A percentile compares a stretch with the other conserved stretches of the same genome.
phyloP scores from a whole-genome alignment of 1,140 invertebrate species.

The Bilobella aurantiaca region DNA sequence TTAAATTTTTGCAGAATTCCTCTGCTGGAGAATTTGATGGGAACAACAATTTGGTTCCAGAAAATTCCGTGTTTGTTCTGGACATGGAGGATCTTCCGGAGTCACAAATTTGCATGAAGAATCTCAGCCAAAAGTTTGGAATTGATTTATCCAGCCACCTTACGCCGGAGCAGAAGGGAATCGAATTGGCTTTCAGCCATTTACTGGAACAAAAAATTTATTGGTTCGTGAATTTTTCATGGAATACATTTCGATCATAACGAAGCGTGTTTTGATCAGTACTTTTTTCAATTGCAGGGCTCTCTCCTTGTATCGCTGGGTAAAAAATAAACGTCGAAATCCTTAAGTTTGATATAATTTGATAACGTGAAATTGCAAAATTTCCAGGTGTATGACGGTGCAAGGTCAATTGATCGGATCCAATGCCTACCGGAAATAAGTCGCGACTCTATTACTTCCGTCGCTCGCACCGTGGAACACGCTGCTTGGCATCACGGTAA shows the following conservation, averaged over 20 bases:
- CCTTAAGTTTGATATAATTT: too few species aligned
- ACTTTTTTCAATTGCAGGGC: background rate
- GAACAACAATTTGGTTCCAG: background rate
- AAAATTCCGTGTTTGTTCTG: background rate
- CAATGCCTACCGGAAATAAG: background rate
- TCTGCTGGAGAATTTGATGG: background rate
- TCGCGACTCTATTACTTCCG: background rate
- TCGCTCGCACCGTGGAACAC: background rate
- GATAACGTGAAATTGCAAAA: too few species aligned
- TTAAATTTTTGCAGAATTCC: too few species aligned
- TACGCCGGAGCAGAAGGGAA: background rate
- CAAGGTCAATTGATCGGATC: background rate
- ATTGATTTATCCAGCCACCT: background rate
- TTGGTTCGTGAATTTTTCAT: background rate
- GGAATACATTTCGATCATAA: background rate
- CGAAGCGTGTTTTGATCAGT: background rate
- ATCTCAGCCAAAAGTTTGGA: background rate
- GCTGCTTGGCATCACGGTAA: conserved; percentile 5
- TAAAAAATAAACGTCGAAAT: too few species aligned
- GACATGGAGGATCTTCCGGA: background rate
- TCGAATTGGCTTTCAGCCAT: background rate
- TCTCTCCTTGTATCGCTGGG: background rate
- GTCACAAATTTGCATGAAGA: background rate
- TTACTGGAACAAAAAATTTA: background rate
- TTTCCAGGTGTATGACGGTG: background rate